phyloP scores from a whole-genome alignment of 2,113 vertebrate species.

The Macrotus californicus region DNA sequence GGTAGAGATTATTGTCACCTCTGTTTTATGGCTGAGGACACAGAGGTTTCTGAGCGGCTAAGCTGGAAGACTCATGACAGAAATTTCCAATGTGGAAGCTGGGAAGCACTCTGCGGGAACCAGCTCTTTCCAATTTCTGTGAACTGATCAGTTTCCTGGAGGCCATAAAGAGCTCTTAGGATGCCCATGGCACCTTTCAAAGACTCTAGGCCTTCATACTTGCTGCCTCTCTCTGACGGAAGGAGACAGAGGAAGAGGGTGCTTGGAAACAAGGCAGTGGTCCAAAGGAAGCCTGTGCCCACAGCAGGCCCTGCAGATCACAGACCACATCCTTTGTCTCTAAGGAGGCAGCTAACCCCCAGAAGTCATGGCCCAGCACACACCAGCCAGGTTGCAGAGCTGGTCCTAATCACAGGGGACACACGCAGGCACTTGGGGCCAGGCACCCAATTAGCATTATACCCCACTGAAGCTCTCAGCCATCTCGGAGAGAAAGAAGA shows the following conservation, averaged over 20 bases:
- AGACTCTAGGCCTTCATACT: not conserved
- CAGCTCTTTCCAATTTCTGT: not conserved
- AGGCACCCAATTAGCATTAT: fast-evolving
- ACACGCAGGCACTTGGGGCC: fast-evolving
- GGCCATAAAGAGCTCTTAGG: not conserved
- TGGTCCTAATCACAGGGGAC: not conserved
- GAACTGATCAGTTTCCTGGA: not conserved
- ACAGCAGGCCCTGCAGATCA: not conserved
- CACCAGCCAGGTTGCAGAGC: not conserved
- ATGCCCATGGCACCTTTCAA: not conserved
- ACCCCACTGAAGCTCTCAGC: not conserved
- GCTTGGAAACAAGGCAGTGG: not conserved
- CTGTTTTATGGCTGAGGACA: not conserved
- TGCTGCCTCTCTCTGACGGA: not conserved
- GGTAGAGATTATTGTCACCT: not conserved
- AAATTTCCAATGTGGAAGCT: not conserved
- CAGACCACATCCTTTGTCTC: not conserved
- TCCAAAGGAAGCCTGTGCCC: not conserved
- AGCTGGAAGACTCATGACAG: not conserved
- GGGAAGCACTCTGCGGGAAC: not conserved
- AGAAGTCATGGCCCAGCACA: not conserved
- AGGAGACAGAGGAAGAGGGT: not conserved
- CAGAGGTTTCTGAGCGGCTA: not conserved
- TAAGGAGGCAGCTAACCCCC: not conserved
- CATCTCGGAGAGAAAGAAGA: not conserved